Evolutionary conservation across 2,113 vertebrate genomes (phyloP).

Genomic region (Centropristis striata): DNA sequence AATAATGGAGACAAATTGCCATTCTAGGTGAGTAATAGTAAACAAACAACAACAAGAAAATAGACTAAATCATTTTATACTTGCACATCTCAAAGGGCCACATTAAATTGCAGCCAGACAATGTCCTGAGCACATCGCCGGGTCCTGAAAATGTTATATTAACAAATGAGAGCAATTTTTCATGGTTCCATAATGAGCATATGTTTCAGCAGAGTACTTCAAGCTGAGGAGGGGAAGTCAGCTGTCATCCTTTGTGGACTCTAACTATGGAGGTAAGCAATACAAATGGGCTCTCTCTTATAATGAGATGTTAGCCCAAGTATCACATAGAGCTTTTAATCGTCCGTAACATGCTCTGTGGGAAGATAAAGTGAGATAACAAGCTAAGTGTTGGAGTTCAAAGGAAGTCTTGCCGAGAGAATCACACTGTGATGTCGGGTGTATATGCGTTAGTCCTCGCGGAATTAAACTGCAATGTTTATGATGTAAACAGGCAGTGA

Average conservation of each 20-base stretch:
- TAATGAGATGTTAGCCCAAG: slow-evolving; percentile 82
- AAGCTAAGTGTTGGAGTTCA: slow-evolving; percentile 82
- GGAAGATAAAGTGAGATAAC: slow-evolving; percentile 84
- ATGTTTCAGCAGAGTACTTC: slow-evolving; percentile 75
- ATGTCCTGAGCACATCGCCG: slow-evolving; percentile 55
- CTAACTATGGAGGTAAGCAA: slow-evolving; percentile 79
- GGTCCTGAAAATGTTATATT: slow-evolving; percentile 72
- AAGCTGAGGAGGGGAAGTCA: slow-evolving; percentile 77
- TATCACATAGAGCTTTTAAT: slow-evolving; percentile 84
- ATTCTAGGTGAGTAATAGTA: slow-evolving; percentile 33
- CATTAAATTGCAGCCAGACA: slow-evolving; percentile 65
- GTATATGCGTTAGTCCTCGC: slow-evolving; percentile 29
- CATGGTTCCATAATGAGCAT: slow-evolving; percentile 77
- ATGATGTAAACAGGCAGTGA: slow-evolving; percentile 36
- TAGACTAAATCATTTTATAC: slow-evolving; percentile 42
- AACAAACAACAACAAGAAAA: slow-evolving; percentile 26
- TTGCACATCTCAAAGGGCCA: slow-evolving; percentile 58
- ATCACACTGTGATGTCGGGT: slow-evolving; percentile 51
- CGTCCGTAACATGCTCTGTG: slow-evolving; percentile 80
- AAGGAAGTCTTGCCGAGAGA: slow-evolving; percentile 64
- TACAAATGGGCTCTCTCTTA: slow-evolving; percentile 81
- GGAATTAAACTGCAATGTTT: slow-evolving; percentile 39
- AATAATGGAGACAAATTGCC: slow-evolving; percentile 41
- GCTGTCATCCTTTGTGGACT: slow-evolving; percentile 82
- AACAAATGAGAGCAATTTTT: slow-evolving; percentile 77